A percentile compares a stretch with the other conserved stretches of the same genome.
Evolutionary conservation across 2,888 invertebrate genomes (phyloP).

Genomic region (Seira musarum): DNA sequence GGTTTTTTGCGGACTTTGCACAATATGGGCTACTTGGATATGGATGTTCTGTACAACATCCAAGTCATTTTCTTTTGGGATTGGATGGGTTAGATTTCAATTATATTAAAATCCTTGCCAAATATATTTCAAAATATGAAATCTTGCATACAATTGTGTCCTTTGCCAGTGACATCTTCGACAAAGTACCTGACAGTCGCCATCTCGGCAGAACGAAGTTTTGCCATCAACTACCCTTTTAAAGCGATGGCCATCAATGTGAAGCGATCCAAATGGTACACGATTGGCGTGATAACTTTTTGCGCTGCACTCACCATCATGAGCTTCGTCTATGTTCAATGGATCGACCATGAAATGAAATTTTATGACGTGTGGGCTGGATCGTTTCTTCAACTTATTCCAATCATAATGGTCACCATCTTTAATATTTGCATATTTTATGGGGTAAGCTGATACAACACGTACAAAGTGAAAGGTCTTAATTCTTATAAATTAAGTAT

Average conservation of each 20-base stretch:
- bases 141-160: constrained; percentile 1
- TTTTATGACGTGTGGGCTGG: constrained; percentile 52
- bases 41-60: background rate
- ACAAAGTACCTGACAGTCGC: constrained; percentile 60
- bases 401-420: constrained; percentile 42
- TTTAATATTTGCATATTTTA: constrained; percentile 50
- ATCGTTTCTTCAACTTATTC: constrained; percentile 52
- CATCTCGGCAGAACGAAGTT: constrained; percentile 55
- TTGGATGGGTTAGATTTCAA: constrained; percentile 47
- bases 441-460: constrained; percentile 45
- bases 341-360: constrained; percentile 4
- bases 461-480: too few relatives aligned
- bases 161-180: constrained; percentile 22
- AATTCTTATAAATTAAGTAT: too few relatives aligned
- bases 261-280: constrained; percentile 3
- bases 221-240: constrained; percentile 56
- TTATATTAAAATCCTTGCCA: background rate
- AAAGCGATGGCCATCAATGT: constrained; percentile 22
- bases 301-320: constrained; percentile 14
- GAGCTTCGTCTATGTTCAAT: constrained; percentile 24
- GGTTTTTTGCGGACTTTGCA: constrained; percentile 19
- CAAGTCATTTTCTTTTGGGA: constrained; percentile 53
- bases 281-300: constrained; percentile 18
- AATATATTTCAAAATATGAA: background rate
- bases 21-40: too few relatives aligned